Evolutionary conservation across 2,888 invertebrate genomes (phyloP).

Genomic region (Adelognathus sp.): DNA sequence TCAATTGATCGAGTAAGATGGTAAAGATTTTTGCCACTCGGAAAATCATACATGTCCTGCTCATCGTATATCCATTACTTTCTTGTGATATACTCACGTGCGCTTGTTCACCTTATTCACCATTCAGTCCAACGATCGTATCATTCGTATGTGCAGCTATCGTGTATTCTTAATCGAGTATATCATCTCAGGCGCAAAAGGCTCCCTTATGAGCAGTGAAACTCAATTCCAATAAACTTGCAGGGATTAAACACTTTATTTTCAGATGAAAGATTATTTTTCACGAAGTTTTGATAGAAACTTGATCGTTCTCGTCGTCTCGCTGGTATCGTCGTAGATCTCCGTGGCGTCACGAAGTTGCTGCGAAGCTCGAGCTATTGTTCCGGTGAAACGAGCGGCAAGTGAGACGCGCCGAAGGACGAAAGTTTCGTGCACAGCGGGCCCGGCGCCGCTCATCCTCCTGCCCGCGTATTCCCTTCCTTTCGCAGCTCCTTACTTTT

Average conservation of each 20-base stretch:
- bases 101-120: no score
- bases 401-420: slow-evolving; percentile 40
- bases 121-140: no score
- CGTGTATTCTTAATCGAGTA: neutral
- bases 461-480: slow-evolving; percentile 16
- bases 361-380: slow-evolving; percentile 47
- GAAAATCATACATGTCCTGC: no score
- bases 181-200: neutral
- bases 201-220: neutral
- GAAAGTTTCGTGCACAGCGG: slow-evolving; percentile 51
- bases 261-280: slow-evolving; percentile 35
- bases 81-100: no score
- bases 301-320: slow-evolving; percentile 46
- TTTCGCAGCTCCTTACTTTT: slow-evolving; percentile 16
- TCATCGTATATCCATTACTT: no score
- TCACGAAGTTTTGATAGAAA: slow-evolving; percentile 50
- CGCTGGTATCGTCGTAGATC: slow-evolving; percentile 43
- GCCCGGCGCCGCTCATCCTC: slow-evolving; percentile 32
- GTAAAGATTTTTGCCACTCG: no score
- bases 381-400: slow-evolving; percentile 32
- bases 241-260: slow-evolving; percentile 9
- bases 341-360: slow-evolving; percentile 42
- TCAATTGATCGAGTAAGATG: no score
- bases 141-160: neutral
- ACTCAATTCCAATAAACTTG: neutral